Percentiles rank a stretch among this genome's conserved stretches.
phyloP scores from a whole-genome alignment of 2,113 vertebrate species.

The Oostethus manadensis region DNA sequence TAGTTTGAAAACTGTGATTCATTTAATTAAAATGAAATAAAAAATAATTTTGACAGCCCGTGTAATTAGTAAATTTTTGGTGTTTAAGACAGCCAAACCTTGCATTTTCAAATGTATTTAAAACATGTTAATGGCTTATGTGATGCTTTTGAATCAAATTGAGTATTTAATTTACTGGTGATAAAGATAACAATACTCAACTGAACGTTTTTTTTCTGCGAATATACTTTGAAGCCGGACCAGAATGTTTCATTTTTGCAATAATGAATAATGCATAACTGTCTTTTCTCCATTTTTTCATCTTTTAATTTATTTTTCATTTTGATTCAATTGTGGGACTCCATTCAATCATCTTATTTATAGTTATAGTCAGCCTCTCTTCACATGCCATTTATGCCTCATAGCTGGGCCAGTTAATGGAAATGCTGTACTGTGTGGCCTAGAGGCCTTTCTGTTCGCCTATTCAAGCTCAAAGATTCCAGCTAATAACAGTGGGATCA shows the following conservation, averaged over 20 bases:
- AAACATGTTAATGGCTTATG: no score
- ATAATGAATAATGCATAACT: not conserved
- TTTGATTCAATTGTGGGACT: not conserved
- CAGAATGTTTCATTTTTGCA: not conserved
- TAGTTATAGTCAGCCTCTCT: slow-evolving; percentile 15
- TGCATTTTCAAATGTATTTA: no score
- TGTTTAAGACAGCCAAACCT: no score
- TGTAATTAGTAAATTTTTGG: no score
- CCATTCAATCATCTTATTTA: not conserved
- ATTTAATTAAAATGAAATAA: no score
- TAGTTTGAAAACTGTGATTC: no score
- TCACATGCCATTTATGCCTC: slow-evolving; percentile 17
- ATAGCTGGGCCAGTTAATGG: slow-evolving; percentile 47
- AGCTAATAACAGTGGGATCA: slow-evolving; percentile 44
- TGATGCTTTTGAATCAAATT: no score
- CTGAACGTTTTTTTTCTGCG: no score
- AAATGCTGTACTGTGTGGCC: slow-evolving; percentile 21
- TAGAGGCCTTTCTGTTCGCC: slow-evolving; percentile 22
- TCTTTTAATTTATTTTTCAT: not conserved
- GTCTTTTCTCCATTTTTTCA: not conserved
- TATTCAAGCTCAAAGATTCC: slow-evolving; percentile 14
- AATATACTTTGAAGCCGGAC: not conserved
- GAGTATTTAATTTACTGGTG: no score
- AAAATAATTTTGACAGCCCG: no score
- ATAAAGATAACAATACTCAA: no score